Conservation (phyloP, 2,113 vertebrate genomes). For the Pterophyllum scalare region DNA sequence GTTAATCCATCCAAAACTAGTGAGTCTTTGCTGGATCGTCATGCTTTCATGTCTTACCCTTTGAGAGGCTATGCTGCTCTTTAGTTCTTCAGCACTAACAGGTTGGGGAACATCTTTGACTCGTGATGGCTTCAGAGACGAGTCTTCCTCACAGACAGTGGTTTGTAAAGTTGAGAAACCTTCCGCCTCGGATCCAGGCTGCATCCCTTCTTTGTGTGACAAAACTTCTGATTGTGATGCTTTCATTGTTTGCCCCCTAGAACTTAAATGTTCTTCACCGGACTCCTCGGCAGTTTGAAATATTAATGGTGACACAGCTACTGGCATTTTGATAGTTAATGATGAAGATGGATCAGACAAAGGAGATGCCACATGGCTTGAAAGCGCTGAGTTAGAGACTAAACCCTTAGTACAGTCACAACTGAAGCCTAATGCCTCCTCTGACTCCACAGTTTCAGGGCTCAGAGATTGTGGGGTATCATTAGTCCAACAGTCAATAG, state of each 20-base stretch:
- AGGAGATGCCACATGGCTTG: constrained; percentile 50
- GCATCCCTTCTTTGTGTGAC: not conserved
- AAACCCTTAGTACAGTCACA: not conserved
- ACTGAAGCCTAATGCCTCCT: constrained; percentile 35
- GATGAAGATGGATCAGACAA: not conserved
- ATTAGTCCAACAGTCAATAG: constrained; percentile 65
- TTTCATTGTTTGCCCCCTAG: not conserved
- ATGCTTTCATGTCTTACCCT: constrained; percentile 80
- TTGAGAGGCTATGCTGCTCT: constrained; percentile 31
- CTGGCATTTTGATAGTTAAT: not conserved
- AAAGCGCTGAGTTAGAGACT: constrained; percentile 12
- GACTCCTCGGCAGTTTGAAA: not conserved
- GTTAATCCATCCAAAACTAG: constrained; percentile 43
- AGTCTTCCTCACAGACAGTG: constrained; percentile 19
- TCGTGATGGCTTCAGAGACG: constrained; percentile 11
- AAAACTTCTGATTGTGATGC: constrained; percentile 3
- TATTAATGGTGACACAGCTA: not conserved
- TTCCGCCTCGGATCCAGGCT: not conserved
- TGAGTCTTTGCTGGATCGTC: constrained; percentile 24
- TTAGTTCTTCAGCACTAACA: constrained; percentile 6
- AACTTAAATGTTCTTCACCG: not conserved
- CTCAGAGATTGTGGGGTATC: constrained; percentile 54
- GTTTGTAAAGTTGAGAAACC: constrained; percentile 8
- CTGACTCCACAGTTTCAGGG: constrained; percentile 52
- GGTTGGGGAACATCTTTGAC: constrained; percentile 19